A percentile compares a stretch with the other conserved stretches of the same genome.
phyloP scores from a whole-genome alignment of 1,140 invertebrate genomes.

The Mylabris phalerata region DNA sequence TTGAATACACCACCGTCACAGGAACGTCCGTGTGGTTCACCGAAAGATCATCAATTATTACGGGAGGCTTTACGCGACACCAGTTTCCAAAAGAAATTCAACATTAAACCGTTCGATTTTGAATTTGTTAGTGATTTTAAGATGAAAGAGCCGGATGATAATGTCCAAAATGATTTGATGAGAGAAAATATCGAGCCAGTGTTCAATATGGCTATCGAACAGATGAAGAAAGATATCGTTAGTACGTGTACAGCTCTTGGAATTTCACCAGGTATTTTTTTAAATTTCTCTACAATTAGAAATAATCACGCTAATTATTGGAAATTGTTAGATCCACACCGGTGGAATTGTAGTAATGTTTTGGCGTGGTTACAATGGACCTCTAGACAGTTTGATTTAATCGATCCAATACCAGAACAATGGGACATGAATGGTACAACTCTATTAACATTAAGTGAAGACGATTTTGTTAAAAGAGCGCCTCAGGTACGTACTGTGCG shows the following conservation, averaged over 20 bases:
- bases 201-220: conserved; percentile 75
- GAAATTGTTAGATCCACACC: conserved; percentile 68
- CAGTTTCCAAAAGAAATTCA: conserved; percentile 73
- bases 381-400: conserved; percentile 65
- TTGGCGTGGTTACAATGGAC: conserved; percentile 83
- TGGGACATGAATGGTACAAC: conserved; percentile 74
- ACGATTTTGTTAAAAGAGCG: conserved; percentile 75
- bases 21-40: conserved; percentile 21
- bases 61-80: conserved; percentile 74
- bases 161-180: conserved; percentile 35
- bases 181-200: conserved; percentile 75
- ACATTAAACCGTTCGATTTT: conserved; percentile 66
- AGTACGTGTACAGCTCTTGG: conserved; percentile 75
- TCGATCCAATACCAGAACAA: conserved; percentile 59
- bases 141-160: conserved; percentile 53
- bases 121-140: conserved; percentile 50
- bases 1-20: conserved; percentile 26
- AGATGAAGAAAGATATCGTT: conserved; percentile 76
- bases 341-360: conserved; percentile 77
- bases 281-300: background rate
- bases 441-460: conserved; percentile 69
- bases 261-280: conserved; percentile 73
- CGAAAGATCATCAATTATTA: conserved; percentile 66
- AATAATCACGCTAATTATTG: background rate
- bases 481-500: conserved; percentile 55